Conservation (phyloP, 2,888 invertebrate species). For the Beris morrisii region DNA sequence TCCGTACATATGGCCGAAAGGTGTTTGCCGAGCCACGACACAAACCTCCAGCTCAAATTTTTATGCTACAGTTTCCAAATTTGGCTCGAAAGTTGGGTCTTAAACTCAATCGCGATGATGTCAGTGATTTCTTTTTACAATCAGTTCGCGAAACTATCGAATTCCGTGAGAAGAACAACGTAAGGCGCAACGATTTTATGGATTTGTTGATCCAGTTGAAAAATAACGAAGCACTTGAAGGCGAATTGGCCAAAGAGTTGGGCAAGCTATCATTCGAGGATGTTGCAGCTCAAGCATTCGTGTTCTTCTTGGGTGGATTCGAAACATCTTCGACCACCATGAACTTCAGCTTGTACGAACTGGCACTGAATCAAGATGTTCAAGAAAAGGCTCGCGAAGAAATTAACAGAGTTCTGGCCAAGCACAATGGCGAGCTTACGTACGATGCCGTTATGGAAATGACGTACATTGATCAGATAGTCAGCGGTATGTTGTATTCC, state of each 20-base stretch:
- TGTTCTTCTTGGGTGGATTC: constrained; percentile 44
- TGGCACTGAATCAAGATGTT: constrained; percentile 46
- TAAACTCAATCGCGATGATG: not conserved
- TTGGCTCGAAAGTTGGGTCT: not conserved
- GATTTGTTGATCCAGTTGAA: constrained; percentile 59
- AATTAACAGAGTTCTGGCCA: constrained; percentile 41
- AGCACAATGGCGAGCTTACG: constrained; percentile 42
- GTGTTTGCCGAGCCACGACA: constrained; percentile 37
- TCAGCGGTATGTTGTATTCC: constrained; percentile 45
- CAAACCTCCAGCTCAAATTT: constrained; percentile 30
- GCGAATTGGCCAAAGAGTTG: not conserved
- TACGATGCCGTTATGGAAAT: constrained; percentile 50
- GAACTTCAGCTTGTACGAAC: constrained; percentile 45
- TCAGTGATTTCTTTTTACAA: constrained; percentile 27
- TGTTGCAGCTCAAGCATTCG: constrained; percentile 4
- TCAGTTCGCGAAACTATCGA: constrained; percentile 32
- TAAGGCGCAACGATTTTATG: constrained; percentile 59
- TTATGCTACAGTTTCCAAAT: constrained; percentile 31
- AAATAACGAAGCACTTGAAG: constrained; percentile 23
- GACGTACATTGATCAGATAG: constrained; percentile 48
- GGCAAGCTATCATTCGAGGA: constrained; percentile 7
- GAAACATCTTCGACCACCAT: constrained; percentile 49
- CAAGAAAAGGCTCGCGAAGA: constrained; percentile 45
- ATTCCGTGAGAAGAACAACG: constrained; percentile 50
- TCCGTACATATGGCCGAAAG: constrained; percentile 46